Conservation (phyloP, 2,888 invertebrate species). For the Scrobipalpa atriplicella region DNA sequence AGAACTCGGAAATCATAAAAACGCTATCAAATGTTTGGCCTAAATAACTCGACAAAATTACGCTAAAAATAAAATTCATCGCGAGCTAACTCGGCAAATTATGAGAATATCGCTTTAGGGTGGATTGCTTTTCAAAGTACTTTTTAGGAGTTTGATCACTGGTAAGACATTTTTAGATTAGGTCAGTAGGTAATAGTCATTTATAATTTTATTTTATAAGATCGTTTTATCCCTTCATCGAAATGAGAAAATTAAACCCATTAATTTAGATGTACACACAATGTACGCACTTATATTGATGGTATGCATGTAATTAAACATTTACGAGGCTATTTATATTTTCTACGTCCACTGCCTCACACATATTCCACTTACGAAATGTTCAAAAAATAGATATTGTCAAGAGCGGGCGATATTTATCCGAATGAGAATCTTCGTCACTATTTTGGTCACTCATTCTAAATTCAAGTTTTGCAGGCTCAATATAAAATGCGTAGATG, state of each 20-base stretch:
- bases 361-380: constrained; percentile 53
- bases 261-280: not conserved
- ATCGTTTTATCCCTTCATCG: not conserved
- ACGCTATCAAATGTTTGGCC: constrained; percentile 26
- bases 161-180: constrained; percentile 20
- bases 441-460: constrained; percentile 77
- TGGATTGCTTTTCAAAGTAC: not conserved
- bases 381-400: constrained; percentile 65
- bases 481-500: constrained; percentile 80
- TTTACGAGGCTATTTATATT: constrained; percentile 25
- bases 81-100: constrained; percentile 6
- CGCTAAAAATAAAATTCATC: constrained; percentile 23
- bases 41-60: constrained; percentile 24
- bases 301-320: constrained; percentile 8
- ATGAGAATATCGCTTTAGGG: not conserved
- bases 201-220: not conserved
- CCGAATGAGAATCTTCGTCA: constrained; percentile 63
- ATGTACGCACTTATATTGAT: constrained; percentile 7
- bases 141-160: constrained; percentile 17
- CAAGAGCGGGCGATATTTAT: constrained; percentile 61
- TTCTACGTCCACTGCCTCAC: constrained; percentile 18
- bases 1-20: constrained; percentile 25
- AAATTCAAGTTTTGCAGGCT: constrained; percentile 74
- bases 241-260: not conserved
- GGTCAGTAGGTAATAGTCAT: not conserved